Conservation (phyloP, 2,113 vertebrate genomes). For the Bubo bubo region DNA sequence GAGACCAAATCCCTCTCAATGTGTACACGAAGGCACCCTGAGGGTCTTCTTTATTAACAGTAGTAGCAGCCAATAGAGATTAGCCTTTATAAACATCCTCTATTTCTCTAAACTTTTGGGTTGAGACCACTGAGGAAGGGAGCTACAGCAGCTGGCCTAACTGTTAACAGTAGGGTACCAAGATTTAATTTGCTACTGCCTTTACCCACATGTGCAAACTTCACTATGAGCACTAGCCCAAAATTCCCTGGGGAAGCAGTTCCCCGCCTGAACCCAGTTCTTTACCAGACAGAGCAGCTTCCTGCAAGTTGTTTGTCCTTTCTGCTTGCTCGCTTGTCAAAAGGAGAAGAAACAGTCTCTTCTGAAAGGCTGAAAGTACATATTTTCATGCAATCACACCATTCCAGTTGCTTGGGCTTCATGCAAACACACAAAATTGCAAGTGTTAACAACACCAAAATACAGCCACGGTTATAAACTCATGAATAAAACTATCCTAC, state of each 20-base stretch:
- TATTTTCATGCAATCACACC: neutral
- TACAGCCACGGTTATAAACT: neutral
- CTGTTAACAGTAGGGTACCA: neutral
- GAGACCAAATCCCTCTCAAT: neutral
- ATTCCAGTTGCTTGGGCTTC: neutral
- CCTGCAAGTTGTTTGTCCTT: neutral
- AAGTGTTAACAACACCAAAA: neutral
- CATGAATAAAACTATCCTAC: neutral
- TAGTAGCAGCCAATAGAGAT: neutral
- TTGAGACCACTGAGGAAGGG: neutral
- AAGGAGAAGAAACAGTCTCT: neutral
- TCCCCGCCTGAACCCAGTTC: neutral
- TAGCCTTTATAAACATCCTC: neutral
- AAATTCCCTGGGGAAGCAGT: neutral
- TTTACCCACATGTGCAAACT: neutral
- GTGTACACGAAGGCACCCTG: neutral
- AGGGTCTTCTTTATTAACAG: neutral
- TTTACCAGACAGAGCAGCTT: neutral
- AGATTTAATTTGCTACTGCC: neutral
- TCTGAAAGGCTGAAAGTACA: neutral
- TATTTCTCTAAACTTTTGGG: neutral
- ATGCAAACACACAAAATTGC: neutral
- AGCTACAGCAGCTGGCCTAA: neutral
- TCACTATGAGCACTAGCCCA: neutral
- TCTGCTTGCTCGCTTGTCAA: neutral